Evolutionary conservation across 2,797 vertebrate species (phyloP), one percentile per base, ranked within the genome.

Genomic region (Microcaecilia unicolor): DNA sequence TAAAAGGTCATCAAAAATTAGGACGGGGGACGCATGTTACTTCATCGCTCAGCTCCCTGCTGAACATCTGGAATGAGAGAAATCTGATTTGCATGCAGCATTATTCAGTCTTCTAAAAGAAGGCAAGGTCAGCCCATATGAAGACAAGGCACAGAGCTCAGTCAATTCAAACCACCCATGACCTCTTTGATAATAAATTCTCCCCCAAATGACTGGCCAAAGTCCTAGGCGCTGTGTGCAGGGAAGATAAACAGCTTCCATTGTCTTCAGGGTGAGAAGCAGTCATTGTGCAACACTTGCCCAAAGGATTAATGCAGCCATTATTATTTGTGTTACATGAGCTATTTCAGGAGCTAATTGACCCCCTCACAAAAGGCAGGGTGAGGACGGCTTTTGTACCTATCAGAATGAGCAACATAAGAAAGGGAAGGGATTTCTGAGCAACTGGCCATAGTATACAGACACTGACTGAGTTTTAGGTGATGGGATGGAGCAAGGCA

Each of bases 301-400:
- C 64, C 61, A 51, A 43, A 55, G 53, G 51, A 70, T 61, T 53
- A 61, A 61, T 12, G 1, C 25, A 61, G 57, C 54, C 55, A 51
- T 51, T 58, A 36, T 53, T 61, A 55, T 52, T 48, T 60, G 41
- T 59, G 44, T 55, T 61, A 58, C 61, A 67, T 47, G 39, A 73
- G 55, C 55, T 67, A 64, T 72, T 75, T 71, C 64, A 63, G 60
- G 60, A 54, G 45, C 43, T 68, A 64, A 55, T 59, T 61, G 66
- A 70, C 64, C 60, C n/a, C 23, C 28, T 8, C 41, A 61, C 38
- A 74, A 72, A 65, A 70, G 61, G n/a, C 31, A 5, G 37, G 54
- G 52, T 65, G 52, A 71, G 51, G 44, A 71, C 62, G 60, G 48
- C 49, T 75, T 72, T 67, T 63, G 61, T 71, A 59, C 44, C 57